phyloP scores from a whole-genome alignment of 2,113 vertebrate species.

The Ibidorhyncha struthersii region DNA sequence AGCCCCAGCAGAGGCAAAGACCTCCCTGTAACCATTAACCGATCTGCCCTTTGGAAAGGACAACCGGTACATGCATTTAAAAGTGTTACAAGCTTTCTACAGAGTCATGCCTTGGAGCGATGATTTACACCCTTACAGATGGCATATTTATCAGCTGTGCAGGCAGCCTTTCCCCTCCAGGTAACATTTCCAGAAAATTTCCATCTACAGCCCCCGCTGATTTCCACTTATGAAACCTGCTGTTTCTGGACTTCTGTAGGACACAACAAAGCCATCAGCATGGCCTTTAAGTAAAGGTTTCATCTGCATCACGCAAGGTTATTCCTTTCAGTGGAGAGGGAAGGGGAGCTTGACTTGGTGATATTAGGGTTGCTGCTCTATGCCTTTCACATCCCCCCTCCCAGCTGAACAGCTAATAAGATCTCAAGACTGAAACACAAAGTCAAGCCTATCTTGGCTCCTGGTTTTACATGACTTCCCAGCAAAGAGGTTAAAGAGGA shows the following conservation, averaged over 20 bases:
- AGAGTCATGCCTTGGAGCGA: background rate
- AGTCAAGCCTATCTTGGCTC: background rate
- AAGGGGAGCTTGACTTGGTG: background rate
- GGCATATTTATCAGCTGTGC: background rate
- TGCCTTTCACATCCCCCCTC: background rate
- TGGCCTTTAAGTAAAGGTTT: background rate
- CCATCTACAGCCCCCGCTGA: background rate
- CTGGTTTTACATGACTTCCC: background rate
- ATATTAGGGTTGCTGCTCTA: background rate
- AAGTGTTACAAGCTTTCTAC: background rate
- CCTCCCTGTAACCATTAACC: background rate
- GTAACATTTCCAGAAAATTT: background rate
- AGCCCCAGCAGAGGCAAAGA: background rate
- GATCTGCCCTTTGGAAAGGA: background rate
- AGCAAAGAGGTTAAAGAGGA: background rate
- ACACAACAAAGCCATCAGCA: background rate
- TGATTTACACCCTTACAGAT: background rate
- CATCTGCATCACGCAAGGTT: accelerated
- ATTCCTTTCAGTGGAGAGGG: background rate
- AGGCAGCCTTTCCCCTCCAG: background rate
- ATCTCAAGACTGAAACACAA: background rate
- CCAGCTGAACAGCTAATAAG: background rate
- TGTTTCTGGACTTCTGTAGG: background rate
- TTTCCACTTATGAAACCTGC: background rate
- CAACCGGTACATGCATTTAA: background rate